A percentile compares a stretch with the other conserved stretches of the same genome.
These are phyloP conservation scores for Mustela lutreola DNA, from an alignment of 2,113 vertebrate genomes.

Conservation along the genomic window DNA sequence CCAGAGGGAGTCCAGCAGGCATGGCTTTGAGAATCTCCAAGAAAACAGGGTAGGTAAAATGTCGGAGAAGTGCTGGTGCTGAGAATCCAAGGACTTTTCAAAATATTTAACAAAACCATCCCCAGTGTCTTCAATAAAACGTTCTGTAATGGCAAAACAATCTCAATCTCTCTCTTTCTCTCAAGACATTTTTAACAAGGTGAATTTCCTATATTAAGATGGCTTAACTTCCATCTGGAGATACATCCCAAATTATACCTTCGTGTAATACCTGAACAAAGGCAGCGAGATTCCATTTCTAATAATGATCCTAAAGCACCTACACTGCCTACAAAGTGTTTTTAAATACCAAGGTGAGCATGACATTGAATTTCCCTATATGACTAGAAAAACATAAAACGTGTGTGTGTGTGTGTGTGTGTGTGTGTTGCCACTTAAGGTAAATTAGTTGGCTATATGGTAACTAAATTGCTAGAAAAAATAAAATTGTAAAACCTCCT, in stretches of 20 bases:
- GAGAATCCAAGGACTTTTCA: background rate
- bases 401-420: background rate
- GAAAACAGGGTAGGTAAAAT: background rate
- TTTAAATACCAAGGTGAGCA: conserved; percentile 59
- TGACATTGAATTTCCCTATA: conserved; percentile 44
- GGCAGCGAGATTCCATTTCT: conserved; percentile 38
- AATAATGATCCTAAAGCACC: conserved; percentile 34
- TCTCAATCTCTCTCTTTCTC: background rate
- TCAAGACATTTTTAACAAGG: conserved; percentile 50
- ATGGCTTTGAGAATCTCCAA: background rate
- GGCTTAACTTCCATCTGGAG: conserved; percentile 56
- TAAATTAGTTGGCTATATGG: background rate
- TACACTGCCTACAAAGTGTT: background rate
- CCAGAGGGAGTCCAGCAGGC: background rate
- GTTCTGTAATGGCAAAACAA: background rate
- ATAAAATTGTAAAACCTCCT: background rate
- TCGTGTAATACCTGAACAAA: conserved; percentile 57
- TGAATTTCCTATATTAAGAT: conserved; percentile 45
- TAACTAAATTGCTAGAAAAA: conserved; percentile 31
- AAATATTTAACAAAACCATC: conserved; percentile 8
- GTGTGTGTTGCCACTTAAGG: background rate
- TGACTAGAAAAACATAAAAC: conserved; percentile 25
- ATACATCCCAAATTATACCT: conserved; percentile 52
- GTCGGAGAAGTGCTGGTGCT: background rate
- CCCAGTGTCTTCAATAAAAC: background rate